Base-by-base conservation (phyloP, 1,140 invertebrate species). In the Euwallacea fornicatus region DNA sequence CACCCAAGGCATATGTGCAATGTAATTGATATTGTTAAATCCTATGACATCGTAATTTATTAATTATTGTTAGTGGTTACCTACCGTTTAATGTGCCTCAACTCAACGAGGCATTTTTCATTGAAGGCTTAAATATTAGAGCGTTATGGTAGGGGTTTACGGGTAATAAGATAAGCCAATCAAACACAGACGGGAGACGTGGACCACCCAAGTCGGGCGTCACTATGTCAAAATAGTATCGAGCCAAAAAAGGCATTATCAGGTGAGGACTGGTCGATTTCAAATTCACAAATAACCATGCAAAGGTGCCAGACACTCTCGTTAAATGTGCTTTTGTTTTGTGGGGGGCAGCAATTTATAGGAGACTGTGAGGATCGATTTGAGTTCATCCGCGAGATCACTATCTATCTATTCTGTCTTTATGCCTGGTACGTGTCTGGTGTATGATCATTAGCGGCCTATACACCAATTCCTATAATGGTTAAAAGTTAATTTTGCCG, bases 131-230 rank as follows among this genome's bases (percentile, higher is more conserved):
- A 33, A 33, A 33, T 33, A 33, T 33, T 33, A 33, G 21, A 33
- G 21, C 21, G 21, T 50, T 3, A 13, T 50, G 8, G 11, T 15
- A 47, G 54, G 64, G 63, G 54, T 53, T 56, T 66, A 66, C 56
- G 64, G 64, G 64, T 66, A 66, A 56, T 56, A 66, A 66, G 64
- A 66, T 66, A 66, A 66, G 64, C 53, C 64, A 43, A 66, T 66
- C 64, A 66, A 66, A 56, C 21, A 56, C 46, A 11, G 46, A 50
- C 21, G 21, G 21, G 21, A 65, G 47, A 42, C 63, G 54, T 21
- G 43, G 64, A 66, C 64, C 64, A 66, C 64, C 64, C 64, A 66
- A 66, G 64, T 66, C 10, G 64, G 43, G 21, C 41, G 53, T 56
- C 64, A 41, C 53, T 58, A 66, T 66, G 56, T 66, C 56, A 66